Evolutionary conservation across 1,140 invertebrate genomes (phyloP).

Genomic region (Ganaspis sp.): DNA sequence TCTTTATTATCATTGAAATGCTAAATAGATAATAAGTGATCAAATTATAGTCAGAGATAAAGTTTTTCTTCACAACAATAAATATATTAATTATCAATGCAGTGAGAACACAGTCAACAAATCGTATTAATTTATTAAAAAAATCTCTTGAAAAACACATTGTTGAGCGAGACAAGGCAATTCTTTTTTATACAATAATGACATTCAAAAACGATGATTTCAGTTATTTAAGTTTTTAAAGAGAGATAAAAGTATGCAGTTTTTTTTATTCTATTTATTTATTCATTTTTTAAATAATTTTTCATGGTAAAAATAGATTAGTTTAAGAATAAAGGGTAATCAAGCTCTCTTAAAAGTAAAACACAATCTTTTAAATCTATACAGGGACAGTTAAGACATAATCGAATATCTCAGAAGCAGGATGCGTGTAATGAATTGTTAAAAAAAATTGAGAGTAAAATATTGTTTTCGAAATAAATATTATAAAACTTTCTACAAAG

Average conservation of each 20-base stretch:
- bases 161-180: background rate
- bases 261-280: background rate
- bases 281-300: background rate
- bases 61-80: slow-evolving; percentile 1
- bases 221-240: background rate
- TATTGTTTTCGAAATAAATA: background rate
- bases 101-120: background rate
- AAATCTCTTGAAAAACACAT: background rate
- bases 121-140: background rate
- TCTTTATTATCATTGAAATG: too few relatives aligned
- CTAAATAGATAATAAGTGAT: background rate
- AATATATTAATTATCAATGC: background rate
- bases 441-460: background rate
- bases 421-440: background rate
- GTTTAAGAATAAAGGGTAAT: background rate
- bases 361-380: background rate
- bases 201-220: background rate
- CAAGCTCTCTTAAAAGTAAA: background rate
- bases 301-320: background rate
- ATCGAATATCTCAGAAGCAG: background rate
- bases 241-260: background rate
- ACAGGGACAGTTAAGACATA: background rate
- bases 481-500: too few relatives aligned
- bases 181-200: background rate
- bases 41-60: background rate